These are phyloP conservation scores for Drosophila bocqueti DNA, from an alignment of 1,140 invertebrate species.

Conservation along the genomic window DNA sequence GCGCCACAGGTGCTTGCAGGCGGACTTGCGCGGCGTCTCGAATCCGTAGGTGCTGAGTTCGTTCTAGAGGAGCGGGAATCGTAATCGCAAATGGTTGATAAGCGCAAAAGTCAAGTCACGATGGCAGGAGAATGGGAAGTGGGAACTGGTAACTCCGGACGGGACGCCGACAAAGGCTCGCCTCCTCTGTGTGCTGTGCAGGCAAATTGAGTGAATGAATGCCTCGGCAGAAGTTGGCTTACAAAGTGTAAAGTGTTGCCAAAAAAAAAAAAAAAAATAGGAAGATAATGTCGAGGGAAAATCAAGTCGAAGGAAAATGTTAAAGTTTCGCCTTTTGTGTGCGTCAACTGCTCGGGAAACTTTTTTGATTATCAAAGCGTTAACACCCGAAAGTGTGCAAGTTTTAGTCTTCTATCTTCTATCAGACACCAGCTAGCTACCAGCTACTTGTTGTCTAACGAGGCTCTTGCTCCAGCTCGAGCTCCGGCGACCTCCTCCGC, in stretches of 20 bases:
- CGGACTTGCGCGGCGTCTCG: slow-evolving; percentile 96
- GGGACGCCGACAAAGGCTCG: slow-evolving; percentile 51
- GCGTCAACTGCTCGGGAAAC: slow-evolving; percentile 72
- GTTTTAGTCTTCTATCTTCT: slow-evolving; percentile 51
- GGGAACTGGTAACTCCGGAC: slow-evolving; percentile 16
- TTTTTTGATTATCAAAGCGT: slow-evolving; percentile 83
- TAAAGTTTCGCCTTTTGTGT: slow-evolving; percentile 74
- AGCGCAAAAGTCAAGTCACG: slow-evolving; percentile 77
- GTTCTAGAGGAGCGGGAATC: slow-evolving; percentile 87
- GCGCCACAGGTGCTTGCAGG: slow-evolving; percentile 99
- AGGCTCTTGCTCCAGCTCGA: slow-evolving; percentile 40
- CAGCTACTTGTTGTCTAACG: slow-evolving; percentile 81
- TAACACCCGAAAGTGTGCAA: slow-evolving; percentile 80
- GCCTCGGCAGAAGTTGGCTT: slow-evolving; percentile 47
- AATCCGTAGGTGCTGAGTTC: slow-evolving; percentile 98
- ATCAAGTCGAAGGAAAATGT: slow-evolving; percentile 58
- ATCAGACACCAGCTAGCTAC: slow-evolving; percentile 35
- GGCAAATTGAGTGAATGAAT: slow-evolving; percentile 80
- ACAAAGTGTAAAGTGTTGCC: slow-evolving; percentile 62
- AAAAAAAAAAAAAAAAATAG: slow-evolving; percentile 25
- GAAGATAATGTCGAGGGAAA: slow-evolving; percentile 30
- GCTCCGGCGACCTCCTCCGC: slow-evolving; percentile 21
- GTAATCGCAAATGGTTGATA: slow-evolving; percentile 66
- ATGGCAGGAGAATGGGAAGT: slow-evolving; percentile 37
- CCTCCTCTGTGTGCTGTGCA: slow-evolving; percentile 3